phyloP scores from a whole-genome alignment of 1,140 invertebrate species.

The Halotydeus destructor region DNA sequence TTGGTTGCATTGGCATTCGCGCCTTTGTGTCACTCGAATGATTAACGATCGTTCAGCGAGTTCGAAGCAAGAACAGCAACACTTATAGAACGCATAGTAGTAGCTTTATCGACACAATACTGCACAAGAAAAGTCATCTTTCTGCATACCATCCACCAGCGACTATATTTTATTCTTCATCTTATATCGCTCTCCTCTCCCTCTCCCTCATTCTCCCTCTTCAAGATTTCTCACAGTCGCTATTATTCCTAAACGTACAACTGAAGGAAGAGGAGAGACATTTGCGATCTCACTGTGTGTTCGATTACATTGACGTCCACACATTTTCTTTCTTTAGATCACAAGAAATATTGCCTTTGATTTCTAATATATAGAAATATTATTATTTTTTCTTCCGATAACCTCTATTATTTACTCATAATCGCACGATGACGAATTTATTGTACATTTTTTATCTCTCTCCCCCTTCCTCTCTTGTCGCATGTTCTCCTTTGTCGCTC shows the following conservation, averaged over 20 bases:
- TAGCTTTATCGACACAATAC: too few relatives aligned
- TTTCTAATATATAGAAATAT: neutral
- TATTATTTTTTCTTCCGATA: neutral
- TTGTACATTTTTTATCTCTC: neutral
- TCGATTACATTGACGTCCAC: neutral
- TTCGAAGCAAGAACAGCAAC: too few relatives aligned
- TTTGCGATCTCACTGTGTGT: neutral
- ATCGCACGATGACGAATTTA: neutral
- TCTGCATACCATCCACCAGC: too few relatives aligned
- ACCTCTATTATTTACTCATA: neutral
- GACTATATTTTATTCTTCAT: neutral
- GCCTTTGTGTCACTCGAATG: too few relatives aligned
- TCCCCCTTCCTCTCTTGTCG: slow-evolving; percentile 56
- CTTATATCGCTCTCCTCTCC: slow-evolving; percentile 2
- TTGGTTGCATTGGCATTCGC: too few relatives aligned
- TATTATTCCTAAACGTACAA: neutral
- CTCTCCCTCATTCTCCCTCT: too few relatives aligned
- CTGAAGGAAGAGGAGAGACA: neutral
- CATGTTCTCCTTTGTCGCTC: slow-evolving; percentile 34
- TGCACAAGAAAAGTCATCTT: too few relatives aligned
- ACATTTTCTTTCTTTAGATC: neutral
- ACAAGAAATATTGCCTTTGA: neutral
- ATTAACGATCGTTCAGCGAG: too few relatives aligned
- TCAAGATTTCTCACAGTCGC: neutral
- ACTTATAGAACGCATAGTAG: too few relatives aligned